Conservation (phyloP, 2,888 invertebrate genomes). For the Encarsia formosa region DNA sequence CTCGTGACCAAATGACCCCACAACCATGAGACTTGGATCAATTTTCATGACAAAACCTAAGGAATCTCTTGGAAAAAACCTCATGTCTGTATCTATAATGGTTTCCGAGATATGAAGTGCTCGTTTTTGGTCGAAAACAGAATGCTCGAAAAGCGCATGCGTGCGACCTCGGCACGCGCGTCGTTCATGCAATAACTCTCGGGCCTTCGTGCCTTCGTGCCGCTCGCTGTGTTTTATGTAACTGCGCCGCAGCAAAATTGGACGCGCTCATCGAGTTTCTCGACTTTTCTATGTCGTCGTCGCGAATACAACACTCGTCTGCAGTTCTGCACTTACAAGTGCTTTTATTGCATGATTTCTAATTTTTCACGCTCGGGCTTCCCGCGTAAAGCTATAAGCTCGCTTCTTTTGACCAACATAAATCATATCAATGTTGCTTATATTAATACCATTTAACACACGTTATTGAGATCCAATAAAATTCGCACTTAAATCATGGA, state of each 20-base stretch:
- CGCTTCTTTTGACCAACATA: no score
- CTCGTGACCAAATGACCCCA: conserved; percentile 15
- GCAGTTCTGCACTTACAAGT: no score
- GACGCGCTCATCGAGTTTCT: no score
- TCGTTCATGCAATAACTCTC: not conserved
- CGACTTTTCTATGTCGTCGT: no score
- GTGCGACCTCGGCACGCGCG: conserved; percentile 3
- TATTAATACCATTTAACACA: no score
- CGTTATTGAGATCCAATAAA: no score
- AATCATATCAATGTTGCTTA: no score
- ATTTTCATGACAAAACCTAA: conserved; percentile 36
- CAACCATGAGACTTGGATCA: conserved; percentile 1
- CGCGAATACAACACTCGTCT: no score
- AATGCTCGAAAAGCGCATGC: conserved; percentile 21
- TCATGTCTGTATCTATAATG: conserved; percentile 26
- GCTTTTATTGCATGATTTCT: no score
- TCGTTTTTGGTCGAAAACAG: conserved; percentile 31
- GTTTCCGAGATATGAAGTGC: conserved; percentile 34
- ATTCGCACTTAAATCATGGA: no score
- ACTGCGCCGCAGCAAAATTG: conserved; percentile 14
- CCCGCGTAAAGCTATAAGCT: no score
- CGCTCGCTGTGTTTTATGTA: conserved; percentile 1
- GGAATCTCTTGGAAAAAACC: conserved; percentile 28
- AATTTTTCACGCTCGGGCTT: no score
- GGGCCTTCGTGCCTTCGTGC: not conserved